Evolutionary conservation across 2,797 vertebrate genomes (phyloP).

Genomic region (Cetoscarus ocellatus): DNA sequence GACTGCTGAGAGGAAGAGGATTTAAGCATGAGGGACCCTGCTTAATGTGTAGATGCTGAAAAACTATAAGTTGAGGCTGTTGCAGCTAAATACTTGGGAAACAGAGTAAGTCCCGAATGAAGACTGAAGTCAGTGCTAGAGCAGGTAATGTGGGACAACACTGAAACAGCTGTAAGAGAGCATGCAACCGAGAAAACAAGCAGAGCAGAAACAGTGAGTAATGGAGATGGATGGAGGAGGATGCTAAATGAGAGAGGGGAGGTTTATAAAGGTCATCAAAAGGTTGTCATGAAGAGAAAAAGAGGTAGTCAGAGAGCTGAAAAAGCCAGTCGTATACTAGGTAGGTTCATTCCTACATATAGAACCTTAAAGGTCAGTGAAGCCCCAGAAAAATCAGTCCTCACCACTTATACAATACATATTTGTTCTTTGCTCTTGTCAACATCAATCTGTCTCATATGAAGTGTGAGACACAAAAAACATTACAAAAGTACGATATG

Average conservation of each 20-base stretch:
- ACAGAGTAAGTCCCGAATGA: constrained; percentile 24
- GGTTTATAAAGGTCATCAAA: constrained; percentile 57
- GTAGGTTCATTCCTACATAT: constrained; percentile 18
- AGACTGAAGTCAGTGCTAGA: constrained; percentile 8
- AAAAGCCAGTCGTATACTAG: constrained; percentile 42
- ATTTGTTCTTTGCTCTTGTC: not conserved
- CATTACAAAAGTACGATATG: too few relatives aligned
- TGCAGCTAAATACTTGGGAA: constrained; percentile 1
- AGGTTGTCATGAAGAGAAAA: constrained; percentile 43
- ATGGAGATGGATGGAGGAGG: constrained; percentile 48
- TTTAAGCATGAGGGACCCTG: constrained; percentile 4
- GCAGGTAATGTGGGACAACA: constrained; percentile 7
- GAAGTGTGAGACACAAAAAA: not conserved
- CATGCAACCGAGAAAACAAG: constrained; percentile 13
- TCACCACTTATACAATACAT: constrained; percentile 6
- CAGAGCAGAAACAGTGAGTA: constrained; percentile 28
- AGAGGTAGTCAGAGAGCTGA: constrained; percentile 35
- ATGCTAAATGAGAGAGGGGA: constrained; percentile 27
- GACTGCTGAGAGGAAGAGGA: not conserved
- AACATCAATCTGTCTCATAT: not conserved
- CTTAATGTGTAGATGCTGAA: constrained; percentile 6
- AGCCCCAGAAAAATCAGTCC: constrained; percentile 19
- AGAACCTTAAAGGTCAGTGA: constrained; percentile 41
- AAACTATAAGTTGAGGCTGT: not conserved
- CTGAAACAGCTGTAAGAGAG: constrained; percentile 29